Conservation (phyloP, 2,113 vertebrate genomes). For the Tautogolabrus adspersus region DNA sequence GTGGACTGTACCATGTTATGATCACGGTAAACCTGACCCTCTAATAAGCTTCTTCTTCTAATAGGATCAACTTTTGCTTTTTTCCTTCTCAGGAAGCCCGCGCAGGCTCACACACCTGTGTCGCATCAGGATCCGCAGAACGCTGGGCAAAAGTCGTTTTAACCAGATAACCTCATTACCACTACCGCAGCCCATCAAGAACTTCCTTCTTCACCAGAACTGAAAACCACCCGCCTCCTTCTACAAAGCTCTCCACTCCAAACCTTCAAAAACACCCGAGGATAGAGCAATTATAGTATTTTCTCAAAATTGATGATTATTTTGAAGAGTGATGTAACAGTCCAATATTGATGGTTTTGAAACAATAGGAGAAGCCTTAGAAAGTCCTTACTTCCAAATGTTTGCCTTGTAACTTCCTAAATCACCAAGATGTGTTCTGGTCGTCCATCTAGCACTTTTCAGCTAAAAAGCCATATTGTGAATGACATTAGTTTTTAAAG, state of each 20-base stretch:
- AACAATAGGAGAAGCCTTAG: constrained; percentile 16
- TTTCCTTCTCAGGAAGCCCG: constrained; percentile 80
- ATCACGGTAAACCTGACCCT: not conserved
- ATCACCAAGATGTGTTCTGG: constrained; percentile 19
- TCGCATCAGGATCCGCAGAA: constrained; percentile 88
- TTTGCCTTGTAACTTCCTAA: constrained; percentile 31
- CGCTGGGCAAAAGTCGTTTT: constrained; percentile 89
- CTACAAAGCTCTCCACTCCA: not conserved
- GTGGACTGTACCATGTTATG: not conserved
- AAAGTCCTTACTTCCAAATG: constrained; percentile 15
- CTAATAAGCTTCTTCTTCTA: not conserved
- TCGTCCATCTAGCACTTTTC: constrained; percentile 22
- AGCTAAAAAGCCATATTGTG: constrained; percentile 5
- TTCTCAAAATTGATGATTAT: constrained; percentile 26
- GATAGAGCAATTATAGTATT: constrained; percentile 10
- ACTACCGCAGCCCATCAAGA: constrained; percentile 88
- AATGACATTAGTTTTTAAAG: constrained; percentile 18
- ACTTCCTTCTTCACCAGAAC: constrained; percentile 88
- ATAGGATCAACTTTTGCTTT: not conserved
- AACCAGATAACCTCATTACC: constrained; percentile 86
- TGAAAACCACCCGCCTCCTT: constrained; percentile 31
- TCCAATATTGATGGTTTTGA: too few relatives aligned
- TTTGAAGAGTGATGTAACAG: constrained; percentile 9
- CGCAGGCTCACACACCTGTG: constrained; percentile 87
- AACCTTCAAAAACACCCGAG: not conserved